These are phyloP conservation scores for Nesoenas mayeri DNA, from an alignment of 2,113 vertebrate species.

Conservation along the genomic window DNA sequence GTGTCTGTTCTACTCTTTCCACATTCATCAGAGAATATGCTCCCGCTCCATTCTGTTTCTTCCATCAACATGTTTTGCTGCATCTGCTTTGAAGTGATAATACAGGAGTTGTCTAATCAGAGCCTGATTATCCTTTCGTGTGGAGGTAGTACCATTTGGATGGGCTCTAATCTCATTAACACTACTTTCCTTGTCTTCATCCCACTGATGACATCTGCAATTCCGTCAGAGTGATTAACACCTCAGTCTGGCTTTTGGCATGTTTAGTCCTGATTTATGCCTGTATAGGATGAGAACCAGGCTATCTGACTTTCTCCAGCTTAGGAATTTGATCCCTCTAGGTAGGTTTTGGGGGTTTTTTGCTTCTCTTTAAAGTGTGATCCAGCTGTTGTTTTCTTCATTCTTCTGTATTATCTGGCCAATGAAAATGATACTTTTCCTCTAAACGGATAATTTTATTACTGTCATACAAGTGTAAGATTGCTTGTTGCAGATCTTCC, in stretches of 20 bases:
- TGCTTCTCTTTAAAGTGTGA: not conserved
- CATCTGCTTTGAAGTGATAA: not conserved
- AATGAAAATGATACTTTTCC: not conserved
- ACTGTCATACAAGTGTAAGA: not conserved
- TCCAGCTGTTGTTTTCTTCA: not conserved
- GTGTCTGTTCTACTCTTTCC: not conserved
- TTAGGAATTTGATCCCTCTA: not conserved
- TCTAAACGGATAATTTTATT: not conserved
- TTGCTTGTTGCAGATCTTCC: not conserved
- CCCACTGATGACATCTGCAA: not conserved
- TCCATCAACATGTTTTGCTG: not conserved
- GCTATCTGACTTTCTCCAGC: not conserved
- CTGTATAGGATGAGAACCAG: not conserved
- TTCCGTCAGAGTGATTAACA: not conserved
- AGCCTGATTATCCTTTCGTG: not conserved
- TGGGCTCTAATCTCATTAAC: slow-evolving; percentile 19
- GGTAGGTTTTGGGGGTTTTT: not conserved
- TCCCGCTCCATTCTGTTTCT: not conserved
- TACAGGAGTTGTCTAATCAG: not conserved
- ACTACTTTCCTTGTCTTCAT: not conserved
- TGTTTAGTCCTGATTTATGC: not conserved
- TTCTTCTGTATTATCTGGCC: not conserved
- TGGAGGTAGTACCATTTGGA: not conserved
- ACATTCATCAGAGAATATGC: not conserved
- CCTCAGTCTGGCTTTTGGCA: not conserved